Evolutionary conservation across 2,888 invertebrate species (phyloP), one percentile per base, ranked within the genome.

Genomic region (Molorchus minor): DNA sequence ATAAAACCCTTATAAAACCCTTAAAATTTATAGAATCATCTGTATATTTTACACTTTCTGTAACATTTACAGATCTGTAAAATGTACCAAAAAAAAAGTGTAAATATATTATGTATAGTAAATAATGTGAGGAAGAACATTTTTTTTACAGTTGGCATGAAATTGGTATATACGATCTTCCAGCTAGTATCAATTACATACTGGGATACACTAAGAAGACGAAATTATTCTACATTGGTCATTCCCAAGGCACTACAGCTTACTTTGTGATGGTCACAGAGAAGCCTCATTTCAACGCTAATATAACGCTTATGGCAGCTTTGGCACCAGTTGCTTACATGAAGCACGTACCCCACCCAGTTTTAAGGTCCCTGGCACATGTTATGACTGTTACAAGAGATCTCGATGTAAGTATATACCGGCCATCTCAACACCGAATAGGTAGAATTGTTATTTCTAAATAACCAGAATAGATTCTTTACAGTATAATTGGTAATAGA

Each of bases 141-240:
- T 47, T 58, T 63, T 60, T 35, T 58, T 65, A 47, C 51, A 92
- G 92, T 59, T 94, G 90, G 88, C 91, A 94, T 74, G 89, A 93
- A 74, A 91, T 94, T 76, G 92, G 90, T 0, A 78, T 84, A 53
- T 85, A 83, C 63, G 96, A 96, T 78, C 74, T 94, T 30, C 93
- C 94, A 0, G 86, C 90, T 0, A 89, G 88, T 81, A 88, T 96
- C 44, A 89, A 95, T 75, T 86, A 88, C 71, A 83, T 88, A 19
- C 77, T 89, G 1, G 68, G 75, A 0, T 49, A 65, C 0, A 89
- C 92, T 0, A 83, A 84, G 0, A 80, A 83, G 16, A 63, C 83
- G 0, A 81, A 86, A 43, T 70, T 95, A 0, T 88, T 88, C 68
- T 94, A 92, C 73, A 80, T 92, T 0, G 94, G 94, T 0, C 92